Base-by-base conservation (phyloP, 2,113 vertebrate species). In the Symphodus melops region DNA sequence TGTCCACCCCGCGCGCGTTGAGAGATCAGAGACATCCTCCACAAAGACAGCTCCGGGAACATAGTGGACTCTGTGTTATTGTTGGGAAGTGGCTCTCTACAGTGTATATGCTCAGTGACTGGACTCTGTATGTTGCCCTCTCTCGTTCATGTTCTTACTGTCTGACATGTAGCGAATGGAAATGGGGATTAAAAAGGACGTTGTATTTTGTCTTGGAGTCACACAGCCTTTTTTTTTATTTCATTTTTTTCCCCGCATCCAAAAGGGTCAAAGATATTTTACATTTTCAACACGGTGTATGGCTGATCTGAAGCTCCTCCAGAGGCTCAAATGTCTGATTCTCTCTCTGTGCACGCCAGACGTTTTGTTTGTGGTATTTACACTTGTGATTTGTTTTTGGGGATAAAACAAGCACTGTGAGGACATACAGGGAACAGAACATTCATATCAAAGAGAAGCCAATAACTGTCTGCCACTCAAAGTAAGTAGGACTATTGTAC, bases 151-250 rank as follows among this genome's bases (percentile, higher is more conserved):
- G 89, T 87, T 86, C 84, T 89, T 86, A 89, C 85, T 92, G 89
- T 92, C 88, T 85, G 86, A 88, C 84, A 86, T 89, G 85, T 93
- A 89, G 87, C 81, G 89, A 88, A 86, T 86, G 75, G 85, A 86
- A 84, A 81, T 77, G 77, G 67, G 79, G 83, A 90, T 88, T 89
- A 84, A 86, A 86, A 86, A 91, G 85, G 84, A 90, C 80, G 28
- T 80, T 88, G 89, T 88, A 88, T 88, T 89, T 91, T 87, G 83
- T 82, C 68, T 79, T 44, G 56, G 83, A 60, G 78, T 85, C 36
- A 21, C 33, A 41, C 21, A 12, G 41, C 48, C 65, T 55, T 79
- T 84, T 25, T 64, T 79, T 85, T 41, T 42, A 75, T 57, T n/a
- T n/a, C n/a, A n/a, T n/a, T n/a, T n/a, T n/a, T n/a, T n/a, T n/a